These are phyloP conservation scores for Lycophotia porphyrea DNA, from an alignment of 2,888 invertebrate species.

Conservation along the genomic window DNA sequence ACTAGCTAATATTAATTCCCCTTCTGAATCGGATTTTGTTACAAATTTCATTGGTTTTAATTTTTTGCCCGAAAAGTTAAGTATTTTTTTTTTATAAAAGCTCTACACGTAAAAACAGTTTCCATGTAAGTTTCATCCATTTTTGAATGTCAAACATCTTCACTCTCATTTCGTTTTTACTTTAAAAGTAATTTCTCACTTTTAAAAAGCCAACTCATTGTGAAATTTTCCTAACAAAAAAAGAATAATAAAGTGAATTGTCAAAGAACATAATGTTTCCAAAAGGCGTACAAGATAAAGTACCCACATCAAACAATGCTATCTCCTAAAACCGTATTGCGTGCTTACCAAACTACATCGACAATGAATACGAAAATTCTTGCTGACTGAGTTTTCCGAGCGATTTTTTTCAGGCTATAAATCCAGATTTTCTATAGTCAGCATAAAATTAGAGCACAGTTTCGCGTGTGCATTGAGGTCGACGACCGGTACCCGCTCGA, in stretches of 20 bases:
- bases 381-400: constrained; percentile 49
- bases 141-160: neutral
- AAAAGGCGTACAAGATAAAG: constrained; percentile 31
- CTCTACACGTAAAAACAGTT: neutral
- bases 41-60: too few relatives aligned
- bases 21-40: too few relatives aligned
- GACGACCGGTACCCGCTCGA: constrained; percentile 62
- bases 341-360: constrained; percentile 30
- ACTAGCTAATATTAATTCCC: too few relatives aligned
- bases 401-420: constrained; percentile 64
- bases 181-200: neutral
- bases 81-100: too few relatives aligned
- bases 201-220: neutral
- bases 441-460: constrained; percentile 65
- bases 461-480: constrained; percentile 64
- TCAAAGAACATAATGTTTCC: constrained; percentile 20
- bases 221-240: neutral
- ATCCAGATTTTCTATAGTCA: constrained; percentile 62
- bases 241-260: neutral
- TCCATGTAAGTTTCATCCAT: neutral
- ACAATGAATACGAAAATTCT: constrained; percentile 40
- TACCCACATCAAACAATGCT: constrained; percentile 38
- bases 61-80: too few relatives aligned
- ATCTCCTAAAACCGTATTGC: constrained; percentile 51
- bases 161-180: neutral